A percentile compares a stretch with the other conserved stretches of the same genome.
phyloP scores from a whole-genome alignment of 2,113 vertebrate species.

The Mystacornis crossleyi region DNA sequence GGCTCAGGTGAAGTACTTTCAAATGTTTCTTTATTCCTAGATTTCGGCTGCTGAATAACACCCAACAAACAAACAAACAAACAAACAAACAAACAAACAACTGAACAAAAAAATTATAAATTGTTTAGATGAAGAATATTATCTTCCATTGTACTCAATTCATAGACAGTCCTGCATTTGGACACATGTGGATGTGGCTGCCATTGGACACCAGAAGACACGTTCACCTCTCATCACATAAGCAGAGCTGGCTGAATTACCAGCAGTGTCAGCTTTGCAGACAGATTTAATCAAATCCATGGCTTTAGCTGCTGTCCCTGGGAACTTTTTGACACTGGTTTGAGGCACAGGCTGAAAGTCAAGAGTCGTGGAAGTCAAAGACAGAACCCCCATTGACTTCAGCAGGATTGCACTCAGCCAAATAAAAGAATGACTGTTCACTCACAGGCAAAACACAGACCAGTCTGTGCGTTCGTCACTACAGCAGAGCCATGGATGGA shows the following conservation, averaged over 20 bases:
- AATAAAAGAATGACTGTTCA: neutral
- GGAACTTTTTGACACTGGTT: neutral
- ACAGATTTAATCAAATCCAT: neutral
- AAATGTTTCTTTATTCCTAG: neutral
- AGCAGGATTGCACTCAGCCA: neutral
- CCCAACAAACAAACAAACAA: neutral
- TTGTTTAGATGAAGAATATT: neutral
- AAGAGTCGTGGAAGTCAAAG: neutral
- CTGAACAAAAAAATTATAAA: neutral
- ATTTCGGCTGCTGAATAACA: neutral
- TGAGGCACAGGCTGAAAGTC: neutral
- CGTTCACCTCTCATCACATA: neutral
- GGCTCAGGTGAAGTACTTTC: neutral
- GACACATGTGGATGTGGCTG: neutral
- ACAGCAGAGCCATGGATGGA: neutral
- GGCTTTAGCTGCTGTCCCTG: neutral
- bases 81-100: neutral
- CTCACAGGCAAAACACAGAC: neutral
- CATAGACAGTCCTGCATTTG: neutral
- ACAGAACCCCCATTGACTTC: neutral
- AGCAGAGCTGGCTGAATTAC: neutral
- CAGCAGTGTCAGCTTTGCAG: neutral
- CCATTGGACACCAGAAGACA: neutral
- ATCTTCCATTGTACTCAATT: neutral
- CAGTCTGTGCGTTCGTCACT: neutral